Evolutionary conservation across 2,888 invertebrate species (phyloP), one percentile per base, ranked within the genome.

Genomic region (Iphiclides podalirius): DNA sequence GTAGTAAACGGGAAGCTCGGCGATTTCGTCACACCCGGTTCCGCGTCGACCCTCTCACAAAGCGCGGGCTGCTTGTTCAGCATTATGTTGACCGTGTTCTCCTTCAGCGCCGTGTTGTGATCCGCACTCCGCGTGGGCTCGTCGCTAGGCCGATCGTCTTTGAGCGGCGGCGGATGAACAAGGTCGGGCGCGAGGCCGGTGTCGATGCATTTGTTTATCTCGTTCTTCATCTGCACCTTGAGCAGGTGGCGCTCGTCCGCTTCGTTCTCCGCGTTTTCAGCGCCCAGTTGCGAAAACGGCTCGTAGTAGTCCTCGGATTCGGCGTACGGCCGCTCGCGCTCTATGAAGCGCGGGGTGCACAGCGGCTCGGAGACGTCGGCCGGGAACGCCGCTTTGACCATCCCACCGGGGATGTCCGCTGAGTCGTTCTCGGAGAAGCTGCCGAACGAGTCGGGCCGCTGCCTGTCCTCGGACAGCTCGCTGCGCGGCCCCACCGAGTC

Each of bases 361-460:
- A 67, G 76, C 61, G 87, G 73, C 62, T 89, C 89, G 60, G 86
- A 84, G 59, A 89, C 75, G 54, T 66, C 76, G 72, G 86, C 86
- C 75, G 82, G 78, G 65, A 78, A 82, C 45, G 69, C 67, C 43
- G 79, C 64, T 57, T 69, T 75, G n/a, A 77, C 66, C 49, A 72
- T 72, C 37, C 87, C 85, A 31, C 61, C 60, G 40, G 76, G 65
- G 41, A 79, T 50, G 47, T 89, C 88, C 64, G 83, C 83, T 7
- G 88, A 87, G 61, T 88, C 89, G 52, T 85, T 86, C 61, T 89
- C 89, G 47, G 89, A 89, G 57, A 88, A 88, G 59, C 86, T 87
- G 11, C 84, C 80, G 52, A 87, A 87, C 1, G 88, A 88, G 58
- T 87, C 87, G 23, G 88, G 88, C 35, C 88, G 67, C 49, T 72